Conservation (phyloP, 2,888 invertebrate species). For the Nineta flava region DNA sequence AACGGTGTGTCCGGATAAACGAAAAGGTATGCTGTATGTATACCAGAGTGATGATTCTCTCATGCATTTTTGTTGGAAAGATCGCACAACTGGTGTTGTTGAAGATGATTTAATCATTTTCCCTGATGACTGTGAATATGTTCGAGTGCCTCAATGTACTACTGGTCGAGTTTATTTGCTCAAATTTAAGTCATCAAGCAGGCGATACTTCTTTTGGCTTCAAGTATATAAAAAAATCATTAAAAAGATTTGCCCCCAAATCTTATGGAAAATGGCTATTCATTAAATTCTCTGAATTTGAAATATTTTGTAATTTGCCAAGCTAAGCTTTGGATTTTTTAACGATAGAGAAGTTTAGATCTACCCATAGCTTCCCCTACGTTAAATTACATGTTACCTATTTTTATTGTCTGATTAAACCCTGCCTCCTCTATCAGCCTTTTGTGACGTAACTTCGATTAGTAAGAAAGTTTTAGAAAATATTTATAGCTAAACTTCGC, state of each 20-base stretch:
- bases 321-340: too few species aligned
- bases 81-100: constrained; percentile 77
- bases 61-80: constrained; percentile 99
- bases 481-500: too few species aligned
- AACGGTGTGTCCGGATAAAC: constrained; percentile 85
- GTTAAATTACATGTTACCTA: too few species aligned
- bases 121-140: constrained; percentile 97
- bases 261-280: too few species aligned
- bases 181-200: constrained; percentile 86
- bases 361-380: too few species aligned
- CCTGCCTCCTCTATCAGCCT: too few species aligned
- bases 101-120: constrained; percentile 98
- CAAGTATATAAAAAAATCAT: constrained; percentile 58
- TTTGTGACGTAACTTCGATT: too few species aligned
- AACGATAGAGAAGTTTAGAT: too few species aligned
- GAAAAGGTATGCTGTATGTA: constrained; percentile 88
- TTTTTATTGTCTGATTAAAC: too few species aligned
- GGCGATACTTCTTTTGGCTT: constrained; percentile 96
- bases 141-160: constrained; percentile 84
- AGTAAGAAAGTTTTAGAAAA: too few species aligned
- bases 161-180: constrained; percentile 91
- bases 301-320: too few species aligned
- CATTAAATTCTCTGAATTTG: neutral
- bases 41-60: constrained; percentile 94
- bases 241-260: too few species aligned